phyloP scores from a whole-genome alignment of 2,797 vertebrate species.

The Glossophaga mutica region DNA sequence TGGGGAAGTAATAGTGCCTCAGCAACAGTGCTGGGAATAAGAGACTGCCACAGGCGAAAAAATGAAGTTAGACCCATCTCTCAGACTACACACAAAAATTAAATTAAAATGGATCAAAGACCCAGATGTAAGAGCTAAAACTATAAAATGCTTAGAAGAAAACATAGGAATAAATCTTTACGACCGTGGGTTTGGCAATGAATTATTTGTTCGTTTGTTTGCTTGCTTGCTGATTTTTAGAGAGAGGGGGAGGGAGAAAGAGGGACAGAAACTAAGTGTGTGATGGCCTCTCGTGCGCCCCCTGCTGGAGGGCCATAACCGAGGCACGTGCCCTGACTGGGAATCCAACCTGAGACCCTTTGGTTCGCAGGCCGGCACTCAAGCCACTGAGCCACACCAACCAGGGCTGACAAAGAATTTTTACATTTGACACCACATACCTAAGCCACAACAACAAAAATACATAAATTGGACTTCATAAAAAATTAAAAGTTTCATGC shows the following conservation, averaged over 20 bases:
- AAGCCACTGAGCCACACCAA: no score
- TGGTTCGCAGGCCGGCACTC: no score
- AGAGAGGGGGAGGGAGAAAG: no score
- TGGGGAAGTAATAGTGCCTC: accelerated
- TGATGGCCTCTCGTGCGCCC: no score
- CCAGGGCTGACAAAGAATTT: background rate
- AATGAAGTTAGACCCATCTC: background rate
- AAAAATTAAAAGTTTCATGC: background rate
- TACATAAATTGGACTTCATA: background rate
- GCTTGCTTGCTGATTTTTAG: no score
- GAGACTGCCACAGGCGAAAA: accelerated
- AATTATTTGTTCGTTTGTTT: no score
- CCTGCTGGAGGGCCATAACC: no score
- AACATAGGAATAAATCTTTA: background rate
- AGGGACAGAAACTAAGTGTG: no score
- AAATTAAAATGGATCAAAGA: background rate
- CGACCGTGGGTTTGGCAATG: background rate
- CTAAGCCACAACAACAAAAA: background rate
- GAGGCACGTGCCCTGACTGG: no score
- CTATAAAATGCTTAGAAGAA: background rate
- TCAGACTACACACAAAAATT: background rate
- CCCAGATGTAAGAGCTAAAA: background rate
- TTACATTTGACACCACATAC: background rate
- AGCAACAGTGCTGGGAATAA: background rate
- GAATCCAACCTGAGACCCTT: no score